phyloP scores from a whole-genome alignment of 2,888 invertebrate genomes.

The Hylaea fasciaria region DNA sequence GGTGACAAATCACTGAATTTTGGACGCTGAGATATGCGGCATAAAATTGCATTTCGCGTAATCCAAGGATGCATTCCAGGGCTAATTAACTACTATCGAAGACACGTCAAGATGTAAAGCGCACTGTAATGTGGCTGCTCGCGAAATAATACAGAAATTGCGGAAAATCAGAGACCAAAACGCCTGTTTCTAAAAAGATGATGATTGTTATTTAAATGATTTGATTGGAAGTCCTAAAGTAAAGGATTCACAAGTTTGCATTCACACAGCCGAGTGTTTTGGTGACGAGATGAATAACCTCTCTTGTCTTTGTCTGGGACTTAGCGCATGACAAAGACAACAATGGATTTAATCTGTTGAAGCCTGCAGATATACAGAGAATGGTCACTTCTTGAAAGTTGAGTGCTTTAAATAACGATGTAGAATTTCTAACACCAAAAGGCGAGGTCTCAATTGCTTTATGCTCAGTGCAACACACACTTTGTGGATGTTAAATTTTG shows the following conservation, averaged over 20 bases:
- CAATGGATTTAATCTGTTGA: too few relatives aligned
- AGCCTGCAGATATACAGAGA: too few relatives aligned
- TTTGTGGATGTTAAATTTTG: constrained; percentile 19
- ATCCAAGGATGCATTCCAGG: constrained; percentile 67
- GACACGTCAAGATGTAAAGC: constrained; percentile 66
- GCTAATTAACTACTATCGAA: constrained; percentile 71
- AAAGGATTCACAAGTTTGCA: not conserved
- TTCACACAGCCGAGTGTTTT: not conserved
- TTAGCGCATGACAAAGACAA: too few relatives aligned
- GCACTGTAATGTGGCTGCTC: constrained; percentile 23
- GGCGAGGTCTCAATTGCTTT: constrained; percentile 28
- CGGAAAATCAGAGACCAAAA: constrained; percentile 33
- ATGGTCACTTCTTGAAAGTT: constrained; percentile 1
- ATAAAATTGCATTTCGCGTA: constrained; percentile 67
- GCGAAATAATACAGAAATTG: constrained; percentile 36
- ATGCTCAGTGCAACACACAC: constrained; percentile 33
- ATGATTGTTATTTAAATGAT: constrained; percentile 2
- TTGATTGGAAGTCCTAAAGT: not conserved
- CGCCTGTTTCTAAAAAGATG: constrained; percentile 12
- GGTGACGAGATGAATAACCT: too few relatives aligned
- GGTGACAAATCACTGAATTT: constrained; percentile 82
- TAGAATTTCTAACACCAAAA: constrained; percentile 12
- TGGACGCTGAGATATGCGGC: constrained; percentile 61
- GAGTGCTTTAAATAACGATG: constrained; percentile 5
- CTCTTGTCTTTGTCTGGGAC: too few relatives aligned